Evolutionary conservation across 2,888 invertebrate genomes (phyloP), one percentile per base, ranked within the genome.

Genomic region (Argynnis bischoffii): DNA sequence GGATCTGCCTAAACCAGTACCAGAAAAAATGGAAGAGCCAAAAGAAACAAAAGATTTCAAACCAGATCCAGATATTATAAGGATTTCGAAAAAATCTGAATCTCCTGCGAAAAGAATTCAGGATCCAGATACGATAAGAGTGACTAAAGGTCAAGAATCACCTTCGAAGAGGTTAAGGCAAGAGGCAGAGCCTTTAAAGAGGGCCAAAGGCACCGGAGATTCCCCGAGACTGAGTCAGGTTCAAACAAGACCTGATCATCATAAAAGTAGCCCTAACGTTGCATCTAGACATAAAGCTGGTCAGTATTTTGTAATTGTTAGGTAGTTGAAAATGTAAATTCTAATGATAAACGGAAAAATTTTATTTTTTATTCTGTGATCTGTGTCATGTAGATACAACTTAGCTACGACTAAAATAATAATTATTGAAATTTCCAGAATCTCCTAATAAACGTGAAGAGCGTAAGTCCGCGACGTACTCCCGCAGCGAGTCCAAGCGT

Each of bases 191-290:
- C 92, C 92, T 0, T 68, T 92, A 57, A 92, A 92, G 72, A 82
- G 92, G 59, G 90, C 92, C 4, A 91, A 90, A 54, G 90, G 89
- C 47, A 79, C 81, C 0, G 88, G 89, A 8, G 91, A 91, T 48
- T 90, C 91, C 0, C 92, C 91, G 0, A 79, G 86, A 41, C 74
- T 92, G 56, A 88, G 87, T 2, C 92, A 92, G 63, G 88, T 82
- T 0, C 87, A 75, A 21, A 67, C 76, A 0, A 79, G 88, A 63
- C 92, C 91, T 18, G 83, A 94, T 51, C 95, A 94, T 79, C 93
- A 95, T 77, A 94, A 94, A 75, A 94, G 94, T 66, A 94, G 94
- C 61, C 95, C 95, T 5, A 94, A 94, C 79, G 94, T 95, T 16
- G 94, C 94, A 0, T 90, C 92, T 0, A 84, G 91, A 51, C 89